Evolutionary conservation across 1,140 invertebrate species (phyloP).

Genomic region (Phenacoccus solenopsis): DNA sequence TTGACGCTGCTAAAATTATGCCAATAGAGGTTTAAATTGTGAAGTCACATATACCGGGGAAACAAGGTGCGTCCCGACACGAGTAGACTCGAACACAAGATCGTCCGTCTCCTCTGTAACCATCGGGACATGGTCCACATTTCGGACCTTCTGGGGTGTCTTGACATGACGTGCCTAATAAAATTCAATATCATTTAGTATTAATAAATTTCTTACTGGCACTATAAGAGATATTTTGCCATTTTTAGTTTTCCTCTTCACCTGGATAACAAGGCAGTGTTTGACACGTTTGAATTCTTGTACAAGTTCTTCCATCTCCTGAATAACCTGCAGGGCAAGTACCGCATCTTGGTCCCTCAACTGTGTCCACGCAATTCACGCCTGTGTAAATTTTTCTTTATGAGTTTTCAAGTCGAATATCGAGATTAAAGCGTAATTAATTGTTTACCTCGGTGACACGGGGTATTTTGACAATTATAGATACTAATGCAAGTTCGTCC

Average conservation of each 20-base stretch:
- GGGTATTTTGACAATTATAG: neutral
- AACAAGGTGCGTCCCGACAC: slow-evolving; percentile 62
- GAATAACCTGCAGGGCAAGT: slow-evolving; percentile 57
- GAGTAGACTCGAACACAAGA: slow-evolving; percentile 50
- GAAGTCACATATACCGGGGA: slow-evolving; percentile 32
- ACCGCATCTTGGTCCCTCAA: slow-evolving; percentile 55
- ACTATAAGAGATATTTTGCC: no score
- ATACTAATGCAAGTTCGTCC: slow-evolving; percentile 51
- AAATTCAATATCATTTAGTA: neutral
- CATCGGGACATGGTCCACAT: slow-evolving; percentile 66
- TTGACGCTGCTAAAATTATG: neutral
- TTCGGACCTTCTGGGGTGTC: slow-evolving; percentile 55
- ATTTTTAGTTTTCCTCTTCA: no score
- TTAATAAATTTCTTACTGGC: neutral
- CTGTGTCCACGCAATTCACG: slow-evolving; percentile 62
- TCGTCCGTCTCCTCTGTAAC: slow-evolving; percentile 70
- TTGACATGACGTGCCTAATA: slow-evolving; percentile 55
- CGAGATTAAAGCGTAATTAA: no score
- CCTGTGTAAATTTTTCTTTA: no score
- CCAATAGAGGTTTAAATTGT: neutral
- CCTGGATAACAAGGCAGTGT: slow-evolving; percentile 66
- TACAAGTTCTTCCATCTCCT: slow-evolving; percentile 61
- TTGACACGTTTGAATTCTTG: slow-evolving; percentile 48
- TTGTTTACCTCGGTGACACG: neutral
- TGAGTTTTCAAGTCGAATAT: no score